Evolutionary conservation across 2,113 vertebrate species (phyloP).

Genomic region (Semnornis frantzii): DNA sequence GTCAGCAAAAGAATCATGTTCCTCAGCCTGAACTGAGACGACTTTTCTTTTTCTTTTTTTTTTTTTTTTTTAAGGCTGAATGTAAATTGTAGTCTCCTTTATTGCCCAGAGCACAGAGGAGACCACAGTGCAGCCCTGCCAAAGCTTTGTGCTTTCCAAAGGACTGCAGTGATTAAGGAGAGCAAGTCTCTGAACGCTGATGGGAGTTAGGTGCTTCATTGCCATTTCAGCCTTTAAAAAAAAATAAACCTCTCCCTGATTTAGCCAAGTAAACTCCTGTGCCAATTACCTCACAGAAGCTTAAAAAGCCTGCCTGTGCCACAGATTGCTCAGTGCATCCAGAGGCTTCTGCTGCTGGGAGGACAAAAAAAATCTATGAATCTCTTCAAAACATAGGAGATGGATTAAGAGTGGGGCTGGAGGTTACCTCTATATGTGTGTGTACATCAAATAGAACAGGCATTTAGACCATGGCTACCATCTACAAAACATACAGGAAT

Average conservation of each 20-base stretch:
- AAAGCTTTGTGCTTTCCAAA: not conserved
- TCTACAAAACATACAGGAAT: not conserved
- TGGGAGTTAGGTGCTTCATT: not conserved
- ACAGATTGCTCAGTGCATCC: not conserved
- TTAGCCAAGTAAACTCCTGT: conserved; percentile 11
- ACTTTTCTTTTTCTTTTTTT: no score
- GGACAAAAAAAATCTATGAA: not conserved
- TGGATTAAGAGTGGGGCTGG: not conserved
- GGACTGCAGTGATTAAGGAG: conserved; percentile 15
- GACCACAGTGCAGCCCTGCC: not conserved
- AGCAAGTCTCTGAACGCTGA: not conserved
- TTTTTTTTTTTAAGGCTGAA: not conserved
- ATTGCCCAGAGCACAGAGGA: not conserved
- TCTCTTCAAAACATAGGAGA: not conserved
- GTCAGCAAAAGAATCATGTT: not conserved
- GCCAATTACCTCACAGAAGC: not conserved
- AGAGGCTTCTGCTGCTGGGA: not conserved
- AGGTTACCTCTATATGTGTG: not conserved
- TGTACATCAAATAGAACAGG: not conserved
- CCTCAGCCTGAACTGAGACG: not conserved
- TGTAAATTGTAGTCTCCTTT: not conserved
- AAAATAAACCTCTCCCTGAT: not conserved
- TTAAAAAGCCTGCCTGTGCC: not conserved
- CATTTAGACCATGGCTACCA: not conserved
- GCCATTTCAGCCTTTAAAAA: conserved; percentile 15